A percentile compares a stretch with the other conserved stretches of the same genome.
These are phyloP conservation scores for Mystacides longicornis DNA, from an alignment of 2,888 invertebrate genomes.

Conservation along the genomic window DNA sequence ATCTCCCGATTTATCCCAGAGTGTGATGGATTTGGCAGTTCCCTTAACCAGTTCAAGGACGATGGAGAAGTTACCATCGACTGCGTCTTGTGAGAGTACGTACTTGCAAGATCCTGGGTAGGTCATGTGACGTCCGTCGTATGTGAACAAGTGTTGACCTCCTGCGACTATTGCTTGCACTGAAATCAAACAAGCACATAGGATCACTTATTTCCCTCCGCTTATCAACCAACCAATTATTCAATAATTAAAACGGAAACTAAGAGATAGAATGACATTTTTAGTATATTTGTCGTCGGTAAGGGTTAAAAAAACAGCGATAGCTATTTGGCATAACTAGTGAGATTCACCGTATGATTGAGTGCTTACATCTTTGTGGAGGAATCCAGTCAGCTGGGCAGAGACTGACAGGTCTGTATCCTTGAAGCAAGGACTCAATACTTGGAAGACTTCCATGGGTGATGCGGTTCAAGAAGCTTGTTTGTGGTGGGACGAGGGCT, in stretches of 20 bases:
- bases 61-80: conserved; percentile 80
- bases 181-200: conserved; percentile 1
- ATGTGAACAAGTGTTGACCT: conserved; percentile 81
- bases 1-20: conserved; percentile 61
- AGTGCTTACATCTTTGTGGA: conserved; percentile 19
- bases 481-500: conserved; percentile 46
- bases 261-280: too few species aligned
- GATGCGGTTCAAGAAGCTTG: conserved; percentile 55
- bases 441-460: conserved; percentile 43
- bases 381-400: conserved; percentile 16
- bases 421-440: conserved; percentile 45
- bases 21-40: conserved; percentile 56
- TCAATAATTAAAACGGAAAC: too few species aligned
- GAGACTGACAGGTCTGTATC: conserved; percentile 44
- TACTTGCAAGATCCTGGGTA: conserved; percentile 81
- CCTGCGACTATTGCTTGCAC: conserved; percentile 48
- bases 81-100: conserved; percentile 73
- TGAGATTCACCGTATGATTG: not conserved
- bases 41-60: conserved; percentile 64
- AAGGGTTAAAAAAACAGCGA: too few species aligned
- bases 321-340: too few species aligned
- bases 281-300: too few species aligned
- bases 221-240: too few species aligned
- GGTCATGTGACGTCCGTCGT: conserved; percentile 74
- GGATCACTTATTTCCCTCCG: not conserved